These are phyloP conservation scores for Scartelaos histophorus DNA, from an alignment of 2,113 vertebrate genomes.

Conservation along the genomic window DNA sequence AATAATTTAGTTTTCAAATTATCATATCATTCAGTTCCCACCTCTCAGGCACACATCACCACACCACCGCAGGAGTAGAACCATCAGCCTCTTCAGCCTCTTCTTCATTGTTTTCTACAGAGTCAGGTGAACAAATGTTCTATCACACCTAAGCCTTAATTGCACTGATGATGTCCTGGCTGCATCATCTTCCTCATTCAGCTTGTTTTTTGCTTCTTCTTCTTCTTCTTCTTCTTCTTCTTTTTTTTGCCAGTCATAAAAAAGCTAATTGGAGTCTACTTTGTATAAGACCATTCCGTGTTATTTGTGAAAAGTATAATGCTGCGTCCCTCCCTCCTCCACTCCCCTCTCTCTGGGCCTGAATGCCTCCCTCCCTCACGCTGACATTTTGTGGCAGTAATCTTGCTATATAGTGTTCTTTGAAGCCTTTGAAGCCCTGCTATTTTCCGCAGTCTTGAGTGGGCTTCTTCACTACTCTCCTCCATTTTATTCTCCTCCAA, in stretches of 20 bases:
- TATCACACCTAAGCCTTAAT: neutral
- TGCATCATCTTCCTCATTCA: neutral
- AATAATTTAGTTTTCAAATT: no score
- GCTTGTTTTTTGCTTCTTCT: no score
- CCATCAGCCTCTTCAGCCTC: no score
- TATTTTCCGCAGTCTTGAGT: conserved; percentile 43
- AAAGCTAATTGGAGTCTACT: neutral
- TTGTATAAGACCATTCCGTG: neutral
- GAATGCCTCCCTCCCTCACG: conserved; percentile 37
- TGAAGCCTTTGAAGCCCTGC: conserved; percentile 57
- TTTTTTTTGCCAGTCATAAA: neutral
- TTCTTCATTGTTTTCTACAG: no score
- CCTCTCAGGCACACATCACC: no score
- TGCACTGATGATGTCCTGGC: neutral
- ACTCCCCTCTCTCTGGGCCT: conserved; percentile 4
- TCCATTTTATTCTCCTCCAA: conserved; percentile 7
- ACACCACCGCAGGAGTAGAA: no score
- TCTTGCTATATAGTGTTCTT: conserved; percentile 60
- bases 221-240: no score
- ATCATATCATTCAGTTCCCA: no score
- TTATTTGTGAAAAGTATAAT: neutral
- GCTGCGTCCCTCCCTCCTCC: neutral
- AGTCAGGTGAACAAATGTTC: no score
- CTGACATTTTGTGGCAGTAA: conserved; percentile 73
- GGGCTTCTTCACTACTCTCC: conserved; percentile 17